Evolutionary conservation across 2,113 vertebrate genomes (phyloP).

Genomic region (Rhipidura dahli): DNA sequence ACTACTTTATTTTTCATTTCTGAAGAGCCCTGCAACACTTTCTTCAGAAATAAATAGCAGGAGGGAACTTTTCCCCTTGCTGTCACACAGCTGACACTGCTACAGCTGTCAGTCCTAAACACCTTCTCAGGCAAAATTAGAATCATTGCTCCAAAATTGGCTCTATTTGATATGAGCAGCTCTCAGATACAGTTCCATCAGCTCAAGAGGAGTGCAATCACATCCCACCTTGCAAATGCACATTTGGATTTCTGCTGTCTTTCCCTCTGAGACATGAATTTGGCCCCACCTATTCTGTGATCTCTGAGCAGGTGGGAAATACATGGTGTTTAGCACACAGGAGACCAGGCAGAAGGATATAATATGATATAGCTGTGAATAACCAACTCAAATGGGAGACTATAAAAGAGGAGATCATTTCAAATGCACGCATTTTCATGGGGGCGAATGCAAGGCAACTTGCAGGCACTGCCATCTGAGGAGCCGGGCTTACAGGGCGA

Average conservation of each 20-base stretch:
- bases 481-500: background rate
- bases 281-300: background rate
- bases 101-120: background rate
- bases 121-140: background rate
- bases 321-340: background rate
- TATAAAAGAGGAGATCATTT: background rate
- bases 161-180: background rate
- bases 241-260: background rate
- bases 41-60: background rate
- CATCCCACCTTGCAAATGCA: background rate
- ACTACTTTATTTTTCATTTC: background rate
- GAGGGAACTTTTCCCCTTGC: background rate
- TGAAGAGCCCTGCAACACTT: background rate
- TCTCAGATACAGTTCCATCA: background rate
- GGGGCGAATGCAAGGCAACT: background rate
- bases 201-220: background rate
- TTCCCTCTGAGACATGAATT: background rate
- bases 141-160: background rate
- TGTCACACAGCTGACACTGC: background rate
- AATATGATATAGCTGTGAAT: background rate
- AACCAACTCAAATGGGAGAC: background rate
- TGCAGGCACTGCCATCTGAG: fast-evolving
- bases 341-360: background rate
- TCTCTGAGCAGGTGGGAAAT: background rate
- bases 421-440: background rate